phyloP scores from a whole-genome alignment of 2,797 vertebrate species.

The Epinephelus coioides region DNA sequence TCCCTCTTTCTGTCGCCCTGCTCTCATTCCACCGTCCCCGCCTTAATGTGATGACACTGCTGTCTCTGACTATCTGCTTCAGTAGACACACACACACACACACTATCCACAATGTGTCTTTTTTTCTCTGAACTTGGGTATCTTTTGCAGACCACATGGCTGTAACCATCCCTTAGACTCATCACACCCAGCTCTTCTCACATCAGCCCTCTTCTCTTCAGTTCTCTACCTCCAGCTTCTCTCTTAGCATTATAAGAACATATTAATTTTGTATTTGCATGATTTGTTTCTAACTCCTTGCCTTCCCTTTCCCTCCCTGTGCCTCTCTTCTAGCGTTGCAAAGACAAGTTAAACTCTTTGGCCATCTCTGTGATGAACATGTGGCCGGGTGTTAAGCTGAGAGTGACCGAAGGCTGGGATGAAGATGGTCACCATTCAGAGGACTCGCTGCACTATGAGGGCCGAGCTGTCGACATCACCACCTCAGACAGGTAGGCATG shows the following conservation, averaged over 20 bases:
- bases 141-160: background rate
- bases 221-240: background rate
- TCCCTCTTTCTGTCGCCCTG: background rate
- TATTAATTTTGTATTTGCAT: background rate
- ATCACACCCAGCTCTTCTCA: background rate
- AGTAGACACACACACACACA: slow-evolving; percentile 1
- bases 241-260: background rate
- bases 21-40: background rate
- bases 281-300: slow-evolving; percentile 28
- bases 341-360: slow-evolving; percentile 97
- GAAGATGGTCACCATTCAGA: slow-evolving; percentile 97
- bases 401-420: slow-evolving; percentile 99
- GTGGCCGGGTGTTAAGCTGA: slow-evolving; percentile 97
- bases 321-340: slow-evolving; percentile 90
- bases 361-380: slow-evolving; percentile 99
- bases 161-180: background rate
- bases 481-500: slow-evolving; percentile 90
- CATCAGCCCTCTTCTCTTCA: background rate
- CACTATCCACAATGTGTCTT: background rate
- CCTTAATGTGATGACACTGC: background rate
- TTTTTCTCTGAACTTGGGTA: background rate
- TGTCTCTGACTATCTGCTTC: background rate
- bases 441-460: slow-evolving; percentile 98
- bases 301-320: background rate
- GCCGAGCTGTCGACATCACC: slow-evolving; percentile 97